Evolutionary conservation across 2,888 invertebrate species (phyloP).

Genomic region (Drosophila koepferae): DNA sequence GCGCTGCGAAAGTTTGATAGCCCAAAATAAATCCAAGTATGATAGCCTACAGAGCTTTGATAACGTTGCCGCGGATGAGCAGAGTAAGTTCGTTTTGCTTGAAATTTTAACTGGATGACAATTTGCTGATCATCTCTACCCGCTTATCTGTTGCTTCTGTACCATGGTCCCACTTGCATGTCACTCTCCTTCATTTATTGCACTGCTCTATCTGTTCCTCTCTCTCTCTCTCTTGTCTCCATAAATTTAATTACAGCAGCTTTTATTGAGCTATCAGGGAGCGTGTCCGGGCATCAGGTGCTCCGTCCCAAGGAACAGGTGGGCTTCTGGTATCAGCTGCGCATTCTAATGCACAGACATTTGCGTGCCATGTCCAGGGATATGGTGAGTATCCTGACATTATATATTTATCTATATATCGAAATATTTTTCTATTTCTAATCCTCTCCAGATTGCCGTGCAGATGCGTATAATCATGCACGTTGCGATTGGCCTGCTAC

Average conservation of each 20-base stretch:
- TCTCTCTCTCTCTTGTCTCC: constrained; percentile 21
- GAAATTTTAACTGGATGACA: background rate
- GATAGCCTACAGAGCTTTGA: constrained; percentile 16
- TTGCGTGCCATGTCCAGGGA: constrained; percentile 83
- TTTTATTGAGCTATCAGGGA: constrained; percentile 41
- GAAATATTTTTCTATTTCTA: too few species aligned
- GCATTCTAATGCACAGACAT: constrained; percentile 86
- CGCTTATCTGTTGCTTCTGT: constrained; percentile 14
- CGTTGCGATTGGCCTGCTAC: constrained; percentile 90
- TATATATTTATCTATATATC: background rate
- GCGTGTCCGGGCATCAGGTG: background rate
- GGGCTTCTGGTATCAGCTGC: constrained; percentile 84
- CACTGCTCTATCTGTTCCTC: constrained; percentile 58
- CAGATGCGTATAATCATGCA: constrained; percentile 91
- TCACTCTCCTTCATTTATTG: constrained; percentile 12
- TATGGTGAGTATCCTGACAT: constrained; percentile 82
- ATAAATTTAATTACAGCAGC: constrained; percentile 67
- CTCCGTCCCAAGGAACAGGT: constrained; percentile 76
- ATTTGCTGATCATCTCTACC: constrained; percentile 33
- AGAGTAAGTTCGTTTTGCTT: constrained; percentile 56
- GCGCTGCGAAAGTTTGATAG: constrained; percentile 85
- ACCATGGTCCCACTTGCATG: constrained; percentile 11
- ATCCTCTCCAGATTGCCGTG: constrained; percentile 73
- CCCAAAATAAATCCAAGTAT: constrained; percentile 81
- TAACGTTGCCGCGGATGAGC: constrained; percentile 52